A percentile compares a stretch with the other conserved stretches of the same genome.
These are phyloP conservation scores for Rhagium mordax DNA, from an alignment of 2,888 invertebrate species.

Conservation along the genomic window DNA sequence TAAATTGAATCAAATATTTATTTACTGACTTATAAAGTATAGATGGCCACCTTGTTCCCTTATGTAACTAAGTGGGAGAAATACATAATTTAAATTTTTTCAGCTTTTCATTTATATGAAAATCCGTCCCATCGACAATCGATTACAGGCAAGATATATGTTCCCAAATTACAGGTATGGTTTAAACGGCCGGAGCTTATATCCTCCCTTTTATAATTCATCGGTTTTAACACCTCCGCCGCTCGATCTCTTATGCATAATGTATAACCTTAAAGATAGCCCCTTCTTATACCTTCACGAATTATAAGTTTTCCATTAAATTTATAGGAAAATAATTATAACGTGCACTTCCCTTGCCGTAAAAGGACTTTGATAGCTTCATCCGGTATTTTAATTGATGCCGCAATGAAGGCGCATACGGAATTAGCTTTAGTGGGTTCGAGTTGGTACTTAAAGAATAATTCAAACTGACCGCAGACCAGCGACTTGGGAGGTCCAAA, in stretches of 20 bases:
- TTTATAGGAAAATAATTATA: conserved; percentile 12
- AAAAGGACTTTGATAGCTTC: neutral
- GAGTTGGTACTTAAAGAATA: neutral
- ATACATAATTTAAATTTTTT: neutral
- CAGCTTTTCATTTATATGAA: neutral
- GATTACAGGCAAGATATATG: conserved; percentile 56
- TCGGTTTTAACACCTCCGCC: conserved; percentile 63
- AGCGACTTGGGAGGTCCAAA: too few species aligned
- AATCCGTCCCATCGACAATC: conserved; percentile 42
- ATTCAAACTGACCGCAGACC: too few species aligned
- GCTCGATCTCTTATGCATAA: conserved; percentile 62
- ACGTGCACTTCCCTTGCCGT: conserved; percentile 1
- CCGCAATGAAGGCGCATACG: neutral
- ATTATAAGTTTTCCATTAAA: neutral
- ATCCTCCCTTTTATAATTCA: conserved; percentile 65
- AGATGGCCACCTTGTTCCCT: too few species aligned
- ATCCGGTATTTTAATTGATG: neutral
- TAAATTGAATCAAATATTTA: too few species aligned
- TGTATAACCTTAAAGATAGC: conserved; percentile 56
- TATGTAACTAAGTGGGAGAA: too few species aligned
- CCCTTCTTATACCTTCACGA: neutral
- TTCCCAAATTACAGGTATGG: conserved; percentile 57
- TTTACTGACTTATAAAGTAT: too few species aligned
- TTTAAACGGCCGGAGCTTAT: conserved; percentile 51
- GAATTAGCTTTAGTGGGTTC: neutral